Evolutionary conservation across 2,888 invertebrate genomes (phyloP).

Genomic region (Pammene fasciana): DNA sequence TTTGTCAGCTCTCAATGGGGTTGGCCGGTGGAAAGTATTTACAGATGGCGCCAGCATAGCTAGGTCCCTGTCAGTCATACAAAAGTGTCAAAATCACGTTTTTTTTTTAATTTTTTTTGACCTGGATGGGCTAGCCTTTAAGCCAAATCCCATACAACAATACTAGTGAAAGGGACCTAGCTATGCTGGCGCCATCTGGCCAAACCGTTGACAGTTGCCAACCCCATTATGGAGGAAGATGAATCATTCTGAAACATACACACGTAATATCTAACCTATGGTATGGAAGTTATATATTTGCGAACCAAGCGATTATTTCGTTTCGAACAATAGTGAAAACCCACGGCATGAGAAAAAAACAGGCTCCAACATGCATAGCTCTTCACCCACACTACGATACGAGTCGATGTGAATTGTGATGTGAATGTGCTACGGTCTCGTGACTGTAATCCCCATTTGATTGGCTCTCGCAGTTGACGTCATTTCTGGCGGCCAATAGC

Average conservation of each 20-base stretch:
- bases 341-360: conserved; percentile 19
- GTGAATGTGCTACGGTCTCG: conserved; percentile 61
- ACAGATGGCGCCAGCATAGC: too few relatives aligned
- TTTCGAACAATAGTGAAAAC: not conserved
- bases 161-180: too few relatives aligned
- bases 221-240: conserved; percentile 8
- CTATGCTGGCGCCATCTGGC: too few relatives aligned
- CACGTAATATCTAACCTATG: not conserved
- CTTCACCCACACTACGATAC: conserved; percentile 44
- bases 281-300: not conserved
- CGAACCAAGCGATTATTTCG: not conserved
- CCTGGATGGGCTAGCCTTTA: too few relatives aligned
- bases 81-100: too few relatives aligned
- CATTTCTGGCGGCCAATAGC: conserved; percentile 67
- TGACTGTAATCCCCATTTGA: conserved; percentile 60
- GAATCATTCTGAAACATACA: not conserved
- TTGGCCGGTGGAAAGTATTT: too few relatives aligned
- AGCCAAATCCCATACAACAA: too few relatives aligned
- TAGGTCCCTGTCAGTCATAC: too few relatives aligned
- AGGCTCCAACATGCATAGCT: conserved; percentile 25
- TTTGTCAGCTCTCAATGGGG: too few relatives aligned
- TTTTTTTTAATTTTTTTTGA: too few relatives aligned
- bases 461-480: conserved; percentile 71
- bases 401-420: conserved; percentile 49
- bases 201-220: too few relatives aligned